phyloP scores from a whole-genome alignment of 1,140 invertebrate genomes.

The Meloidogyne floridensis region DNA sequence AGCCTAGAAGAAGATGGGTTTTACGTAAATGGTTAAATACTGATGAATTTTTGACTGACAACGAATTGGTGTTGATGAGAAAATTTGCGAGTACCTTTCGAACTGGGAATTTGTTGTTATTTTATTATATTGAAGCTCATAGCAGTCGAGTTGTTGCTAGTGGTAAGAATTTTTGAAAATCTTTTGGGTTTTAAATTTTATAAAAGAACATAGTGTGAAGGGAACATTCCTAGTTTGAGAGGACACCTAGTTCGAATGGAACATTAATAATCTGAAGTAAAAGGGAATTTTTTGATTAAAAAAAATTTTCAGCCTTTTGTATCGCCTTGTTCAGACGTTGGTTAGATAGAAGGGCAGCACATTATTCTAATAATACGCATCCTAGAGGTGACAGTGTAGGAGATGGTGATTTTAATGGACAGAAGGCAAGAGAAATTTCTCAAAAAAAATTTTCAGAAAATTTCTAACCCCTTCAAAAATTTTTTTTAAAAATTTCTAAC shows the following conservation, averaged over 20 bases:
- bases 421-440: neutral
- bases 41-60: slow-evolving; percentile 31
- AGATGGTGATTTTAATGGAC: slow-evolving; percentile 14
- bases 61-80: slow-evolving; percentile 19
- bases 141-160: slow-evolving; percentile 42
- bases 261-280: neutral
- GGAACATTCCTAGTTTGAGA: no score
- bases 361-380: neutral
- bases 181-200: no score
- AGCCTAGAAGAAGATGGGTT: slow-evolving; percentile 21
- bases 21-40: slow-evolving; percentile 36
- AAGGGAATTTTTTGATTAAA: neutral
- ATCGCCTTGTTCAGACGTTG: slow-evolving; percentile 33
- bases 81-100: slow-evolving; percentile 35
- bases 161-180: neutral
- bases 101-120: slow-evolving; percentile 39
- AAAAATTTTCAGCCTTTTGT: slow-evolving; percentile 30
- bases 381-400: slow-evolving; percentile 7
- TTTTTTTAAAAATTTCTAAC: no score
- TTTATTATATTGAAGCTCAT: slow-evolving; percentile 45
- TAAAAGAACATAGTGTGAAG: no score
- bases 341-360: slow-evolving; percentile 26
- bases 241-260: no score
- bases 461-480: no score
- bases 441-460: neutral